These are phyloP conservation scores for Sesia apiformis DNA, from an alignment of 2,888 invertebrate species.

Conservation along the genomic window DNA sequence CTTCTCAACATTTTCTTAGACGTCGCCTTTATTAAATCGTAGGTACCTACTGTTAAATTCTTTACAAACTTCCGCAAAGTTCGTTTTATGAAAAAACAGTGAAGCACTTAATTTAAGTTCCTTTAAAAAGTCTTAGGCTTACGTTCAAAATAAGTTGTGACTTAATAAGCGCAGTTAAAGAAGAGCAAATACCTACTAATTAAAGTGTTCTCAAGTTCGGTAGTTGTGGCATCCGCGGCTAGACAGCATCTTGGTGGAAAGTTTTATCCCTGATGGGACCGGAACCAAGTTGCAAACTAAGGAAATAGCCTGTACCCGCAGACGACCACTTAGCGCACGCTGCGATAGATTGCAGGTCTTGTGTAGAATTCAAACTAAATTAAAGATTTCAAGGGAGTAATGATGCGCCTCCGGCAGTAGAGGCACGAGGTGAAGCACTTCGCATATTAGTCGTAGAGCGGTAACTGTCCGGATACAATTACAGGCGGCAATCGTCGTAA, in stretches of 20 bases:
- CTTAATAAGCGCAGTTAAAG: constrained; percentile 21
- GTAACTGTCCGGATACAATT: constrained; percentile 60
- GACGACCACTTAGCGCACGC: constrained; percentile 19
- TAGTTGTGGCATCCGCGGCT: constrained; percentile 29
- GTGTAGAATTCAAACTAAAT: constrained; percentile 15
- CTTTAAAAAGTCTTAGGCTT: constrained; percentile 12
- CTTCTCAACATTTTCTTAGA: too few relatives aligned
- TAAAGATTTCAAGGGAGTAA: constrained; percentile 6
- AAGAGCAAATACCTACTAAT: constrained; percentile 37
- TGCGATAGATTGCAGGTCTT: constrained; percentile 19
- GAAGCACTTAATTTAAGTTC: constrained; percentile 18
- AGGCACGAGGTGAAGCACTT: background rate
- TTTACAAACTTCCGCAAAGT: constrained; percentile 24
- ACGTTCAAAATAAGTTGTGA: constrained; percentile 18
- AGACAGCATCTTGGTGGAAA: constrained; percentile 33
- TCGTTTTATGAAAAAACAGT: constrained; percentile 17
- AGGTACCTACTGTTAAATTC: constrained; percentile 17
- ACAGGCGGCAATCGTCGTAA: constrained; percentile 52
- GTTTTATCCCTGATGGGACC: constrained; percentile 21
- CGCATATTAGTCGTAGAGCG: background rate
- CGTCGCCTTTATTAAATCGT: too few relatives aligned
- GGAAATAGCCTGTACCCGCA: constrained; percentile 20
- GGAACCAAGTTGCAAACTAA: constrained; percentile 24
- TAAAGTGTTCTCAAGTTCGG: constrained; percentile 47
- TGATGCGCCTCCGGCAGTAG: background rate